phyloP scores from a whole-genome alignment of 30 jellyfish, hydroid and myxozoan species.

The Chrysaora quinquecirrha region DNA sequence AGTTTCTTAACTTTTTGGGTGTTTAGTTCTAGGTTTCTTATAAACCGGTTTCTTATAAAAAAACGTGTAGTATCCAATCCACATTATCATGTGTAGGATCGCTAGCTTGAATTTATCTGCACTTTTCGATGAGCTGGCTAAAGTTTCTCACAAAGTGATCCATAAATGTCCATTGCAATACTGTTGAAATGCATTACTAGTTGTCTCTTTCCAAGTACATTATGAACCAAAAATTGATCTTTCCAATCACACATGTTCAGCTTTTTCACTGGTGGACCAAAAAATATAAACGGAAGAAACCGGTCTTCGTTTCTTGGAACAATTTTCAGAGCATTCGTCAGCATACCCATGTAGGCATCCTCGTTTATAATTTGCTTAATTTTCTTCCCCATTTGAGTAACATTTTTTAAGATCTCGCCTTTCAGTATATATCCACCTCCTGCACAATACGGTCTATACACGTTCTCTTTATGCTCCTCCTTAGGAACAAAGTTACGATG shows the following conservation, averaged over 20 bases:
- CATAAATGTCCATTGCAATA: slow-evolving; percentile 67
- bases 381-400: slow-evolving; percentile 66
- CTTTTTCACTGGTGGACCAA: slow-evolving; percentile 65
- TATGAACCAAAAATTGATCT: slow-evolving; percentile 83
- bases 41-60: too few relatives aligned
- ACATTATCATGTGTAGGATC: too few relatives aligned
- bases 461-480: slow-evolving; percentile 74
- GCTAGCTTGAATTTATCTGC: too few relatives aligned
- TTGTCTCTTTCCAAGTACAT: slow-evolving; percentile 80
- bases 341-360: slow-evolving; percentile 98
- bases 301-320: slow-evolving; percentile 87
- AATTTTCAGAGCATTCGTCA: slow-evolving; percentile 75
- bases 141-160: slow-evolving; percentile 66
- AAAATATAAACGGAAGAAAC: slow-evolving; percentile 88
- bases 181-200: slow-evolving; percentile 90
- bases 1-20: too few relatives aligned
- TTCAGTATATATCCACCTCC: slow-evolving; percentile 95
- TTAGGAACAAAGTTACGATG: slow-evolving; percentile 92
- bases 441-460: slow-evolving; percentile 86
- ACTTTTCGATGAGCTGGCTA: background rate
- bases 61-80: too few relatives aligned
- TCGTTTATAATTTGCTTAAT: slow-evolving; percentile 90
- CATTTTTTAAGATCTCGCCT: slow-evolving; percentile 67
- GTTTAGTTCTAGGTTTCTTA: too few relatives aligned
- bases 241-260: slow-evolving; percentile 89